phyloP scores from a whole-genome alignment of 1,140 invertebrate genomes.

The Ladona fulva region DNA sequence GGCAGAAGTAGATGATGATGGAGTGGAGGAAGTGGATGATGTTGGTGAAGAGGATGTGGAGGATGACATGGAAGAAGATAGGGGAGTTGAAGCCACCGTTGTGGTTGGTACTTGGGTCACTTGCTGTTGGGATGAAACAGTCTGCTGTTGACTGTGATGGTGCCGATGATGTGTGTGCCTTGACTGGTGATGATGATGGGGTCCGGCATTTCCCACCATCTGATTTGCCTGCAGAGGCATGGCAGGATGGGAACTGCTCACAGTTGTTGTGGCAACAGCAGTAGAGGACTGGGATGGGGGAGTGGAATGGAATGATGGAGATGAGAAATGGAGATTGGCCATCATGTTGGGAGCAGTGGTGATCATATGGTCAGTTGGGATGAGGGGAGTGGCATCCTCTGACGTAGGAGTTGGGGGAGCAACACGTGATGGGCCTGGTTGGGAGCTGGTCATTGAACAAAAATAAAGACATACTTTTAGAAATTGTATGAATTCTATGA shows the following conservation, averaged over 20 bases:
- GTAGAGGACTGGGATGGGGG: background rate
- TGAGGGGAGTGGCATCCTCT: slow-evolving; percentile 37
- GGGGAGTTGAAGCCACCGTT: slow-evolving; percentile 24
- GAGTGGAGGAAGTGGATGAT: slow-evolving; percentile 48
- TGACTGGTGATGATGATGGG: background rate
- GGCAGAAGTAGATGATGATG: slow-evolving; percentile 37
- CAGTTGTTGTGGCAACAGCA: background rate
- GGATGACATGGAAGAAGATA: slow-evolving; percentile 20
- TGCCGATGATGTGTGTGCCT: slow-evolving; percentile 23
- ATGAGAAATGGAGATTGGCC: background rate
- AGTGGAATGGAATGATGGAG: background rate
- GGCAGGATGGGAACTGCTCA: background rate
- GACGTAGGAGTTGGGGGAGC: slow-evolving; percentile 53
- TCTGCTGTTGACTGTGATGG: slow-evolving; percentile 18
- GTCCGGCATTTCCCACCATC: background rate
- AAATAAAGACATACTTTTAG: slow-evolving; percentile 18
- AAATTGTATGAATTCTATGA: slow-evolving; percentile 6
- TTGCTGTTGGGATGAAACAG: slow-evolving; percentile 35
- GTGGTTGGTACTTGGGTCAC: slow-evolving; percentile 21
- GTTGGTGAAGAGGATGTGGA: slow-evolving; percentile 42
- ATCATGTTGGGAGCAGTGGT: background rate
- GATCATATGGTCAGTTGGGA: slow-evolving; percentile 28
- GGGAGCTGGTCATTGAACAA: slow-evolving; percentile 34
- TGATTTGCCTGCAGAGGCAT: slow-evolving; percentile 7
- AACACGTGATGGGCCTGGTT: slow-evolving; percentile 50